Base-by-base conservation (phyloP, 2,797 vertebrate species). In the Ceyx erithaca region DNA sequence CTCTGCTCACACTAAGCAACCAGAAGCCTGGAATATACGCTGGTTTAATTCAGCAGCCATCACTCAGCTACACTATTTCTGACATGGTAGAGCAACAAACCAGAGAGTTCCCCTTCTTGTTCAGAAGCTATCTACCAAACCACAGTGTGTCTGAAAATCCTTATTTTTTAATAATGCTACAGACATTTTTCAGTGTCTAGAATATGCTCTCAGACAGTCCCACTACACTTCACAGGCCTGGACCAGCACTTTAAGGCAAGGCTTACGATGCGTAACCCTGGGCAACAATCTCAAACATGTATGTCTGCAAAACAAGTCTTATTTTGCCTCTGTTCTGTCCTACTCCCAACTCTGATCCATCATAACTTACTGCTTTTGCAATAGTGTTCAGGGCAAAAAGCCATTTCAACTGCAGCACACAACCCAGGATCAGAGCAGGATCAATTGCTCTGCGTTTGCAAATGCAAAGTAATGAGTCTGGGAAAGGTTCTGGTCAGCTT, bases 401-500 rank as follows among this genome's bases (percentile, higher is more conserved):
- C n/a, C 52, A 12, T 72, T 94, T 76, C 87, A 81, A 31, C 35
- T 55, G 46, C 79, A 78, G 21, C 40, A 41, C 0, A 0, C 12
- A 66, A 31, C 17, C 52, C 66, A 91, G 87, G 48, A 77, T 87
- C 77, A 87, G 91, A 89, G 63, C 1, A 7, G 40, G 43, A 89
- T 68, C 69, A 59, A 82, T 90, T 93, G 52, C 30, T 71, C 57
- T 30, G 45, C 22, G 70, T 93, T 87, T 71, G 2, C 2, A 87
- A 82, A 83, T 40, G 37, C 23, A 68, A 49, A 70, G 49, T 76
- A 85, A 93, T 89, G 78, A 80, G 12, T 87, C 67, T 69, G 37
- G 19, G 19, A 81, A 73, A 8, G 13, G 33, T 67, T 84, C 64
- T 79, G 35, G 7, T 80, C 75, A 85, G 83, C 21, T 30, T 66